Evolutionary conservation across 2,113 vertebrate genomes (phyloP), one percentile per base, ranked within the genome.

Genomic region (Mirza zaza): DNA sequence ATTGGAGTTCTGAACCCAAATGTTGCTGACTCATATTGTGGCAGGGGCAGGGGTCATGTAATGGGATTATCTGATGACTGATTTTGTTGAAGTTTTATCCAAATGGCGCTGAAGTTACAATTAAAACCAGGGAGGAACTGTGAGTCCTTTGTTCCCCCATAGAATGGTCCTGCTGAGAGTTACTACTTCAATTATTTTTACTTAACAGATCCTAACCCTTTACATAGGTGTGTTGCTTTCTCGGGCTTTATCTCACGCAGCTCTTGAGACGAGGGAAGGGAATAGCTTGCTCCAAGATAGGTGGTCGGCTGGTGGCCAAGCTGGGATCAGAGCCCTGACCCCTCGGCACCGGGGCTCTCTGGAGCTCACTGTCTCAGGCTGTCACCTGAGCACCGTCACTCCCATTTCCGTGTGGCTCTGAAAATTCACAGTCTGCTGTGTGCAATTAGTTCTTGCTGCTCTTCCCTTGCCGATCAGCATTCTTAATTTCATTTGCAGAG

Each of bases 401-500:
- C 79, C 61, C 75, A 11, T 18, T 48, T 36, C 27, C 36, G 50
- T 21, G 94, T 21, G 94, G 59, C 73, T 91, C 86, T 42, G 73
- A 45, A 75, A 87, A 42, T 67, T 75, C 92, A 79, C 76, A 42
- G 63, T 50, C 79, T 17, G 36, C 70, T 93, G 71, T 50, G 87
- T 55, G 20, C 81, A 90, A 88, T 98, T 97, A 93, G 77, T 45
- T 71, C 71, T 36, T 14, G 23, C 55, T 71, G 25, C 17, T 97
- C 87, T 95, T 86, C 70, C 83, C 34, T 76, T 36, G 87, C 0
- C 2, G 68, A 92, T 98, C 91, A 93, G 79, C 80, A 81, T 80
- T 57, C 96, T 84, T 75, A 67, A 93, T 96, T 97, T 96, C 85
- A 90, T 96, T 96, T 96, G 59, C 29, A 4, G 75, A 94, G 70